Conservation (phyloP, 2,797 vertebrate genomes). For the Sciurus carolinensis region DNA sequence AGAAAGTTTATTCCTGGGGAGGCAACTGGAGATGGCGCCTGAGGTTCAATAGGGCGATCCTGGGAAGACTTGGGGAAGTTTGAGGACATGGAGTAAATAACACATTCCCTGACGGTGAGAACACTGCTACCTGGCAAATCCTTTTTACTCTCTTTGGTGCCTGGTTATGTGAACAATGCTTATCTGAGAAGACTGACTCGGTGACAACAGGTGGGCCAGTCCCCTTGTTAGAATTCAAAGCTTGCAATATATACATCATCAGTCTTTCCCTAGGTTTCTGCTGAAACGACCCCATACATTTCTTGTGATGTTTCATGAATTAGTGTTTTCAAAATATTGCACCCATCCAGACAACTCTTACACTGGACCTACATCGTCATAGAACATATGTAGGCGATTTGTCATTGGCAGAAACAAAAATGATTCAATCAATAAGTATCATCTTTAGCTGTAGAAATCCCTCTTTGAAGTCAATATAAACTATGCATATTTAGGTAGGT, state of each 20-base stretch:
- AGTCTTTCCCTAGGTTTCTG: not conserved
- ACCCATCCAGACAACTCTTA: not conserved
- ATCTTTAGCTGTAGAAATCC: not conserved
- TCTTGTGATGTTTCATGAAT: slow-evolving; percentile 56
- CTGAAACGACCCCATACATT: not conserved
- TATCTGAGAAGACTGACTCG: not conserved
- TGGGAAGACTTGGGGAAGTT: not conserved
- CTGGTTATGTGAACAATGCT: too few species aligned
- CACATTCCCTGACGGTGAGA: not conserved
- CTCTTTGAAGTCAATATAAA: slow-evolving; percentile 62
- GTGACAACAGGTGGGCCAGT: not conserved
- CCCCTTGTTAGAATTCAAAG: not conserved
- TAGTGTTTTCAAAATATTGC: slow-evolving; percentile 20
- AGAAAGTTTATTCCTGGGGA: not conserved
- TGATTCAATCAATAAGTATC: slow-evolving; percentile 7
- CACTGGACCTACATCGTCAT: not conserved
- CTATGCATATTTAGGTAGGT: not conserved
- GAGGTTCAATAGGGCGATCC: not conserved
- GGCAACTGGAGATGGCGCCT: not conserved
- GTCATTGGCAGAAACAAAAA: not conserved
- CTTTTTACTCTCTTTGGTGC: accelerated
- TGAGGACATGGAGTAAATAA: not conserved
- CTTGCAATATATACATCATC: not conserved
- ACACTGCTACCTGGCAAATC: not conserved
- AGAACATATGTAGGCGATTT: not conserved